phyloP scores from a whole-genome alignment of 2,888 invertebrate species.

The Morpho achilles region DNA sequence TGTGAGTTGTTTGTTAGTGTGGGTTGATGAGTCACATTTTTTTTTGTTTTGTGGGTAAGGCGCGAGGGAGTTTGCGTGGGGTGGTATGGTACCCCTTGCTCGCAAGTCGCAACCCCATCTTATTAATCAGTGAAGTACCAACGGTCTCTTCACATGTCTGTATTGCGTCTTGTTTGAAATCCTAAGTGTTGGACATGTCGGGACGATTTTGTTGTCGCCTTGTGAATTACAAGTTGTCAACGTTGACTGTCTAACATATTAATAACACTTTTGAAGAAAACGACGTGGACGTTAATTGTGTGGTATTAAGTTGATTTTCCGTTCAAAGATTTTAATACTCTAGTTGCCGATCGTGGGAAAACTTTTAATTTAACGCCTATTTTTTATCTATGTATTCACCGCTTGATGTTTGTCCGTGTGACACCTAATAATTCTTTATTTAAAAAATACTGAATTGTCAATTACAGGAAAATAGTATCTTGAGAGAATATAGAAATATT shows the following conservation, averaged over 20 bases:
- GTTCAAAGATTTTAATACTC: too few species aligned
- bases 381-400: too few species aligned
- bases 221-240: conserved; percentile 19
- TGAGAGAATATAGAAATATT: too few species aligned
- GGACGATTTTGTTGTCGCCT: conserved; percentile 9
- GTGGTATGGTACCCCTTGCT: conserved; percentile 64
- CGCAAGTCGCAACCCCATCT: conserved; percentile 78
- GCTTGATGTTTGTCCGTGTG: too few species aligned
- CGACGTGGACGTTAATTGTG: conserved; percentile 7
- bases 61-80: conserved; percentile 69
- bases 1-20: conserved; percentile 64
- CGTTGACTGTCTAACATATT: conserved; percentile 6
- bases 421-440: too few species aligned
- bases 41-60: conserved; percentile 79
- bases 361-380: too few species aligned
- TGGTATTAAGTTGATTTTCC: background rate
- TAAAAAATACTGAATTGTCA: too few species aligned
- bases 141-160: conserved; percentile 76
- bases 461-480: too few species aligned
- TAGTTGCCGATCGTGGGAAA: too few species aligned
- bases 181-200: conserved; percentile 24
- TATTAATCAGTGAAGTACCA: conserved; percentile 79
- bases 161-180: conserved; percentile 66
- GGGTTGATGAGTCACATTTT: conserved; percentile 81
- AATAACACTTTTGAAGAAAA: conserved; percentile 1